A percentile compares a stretch with the other conserved stretches of the same genome.
Conservation (phyloP, 2,113 vertebrate species). For the Probosciger aterrimus region DNA sequence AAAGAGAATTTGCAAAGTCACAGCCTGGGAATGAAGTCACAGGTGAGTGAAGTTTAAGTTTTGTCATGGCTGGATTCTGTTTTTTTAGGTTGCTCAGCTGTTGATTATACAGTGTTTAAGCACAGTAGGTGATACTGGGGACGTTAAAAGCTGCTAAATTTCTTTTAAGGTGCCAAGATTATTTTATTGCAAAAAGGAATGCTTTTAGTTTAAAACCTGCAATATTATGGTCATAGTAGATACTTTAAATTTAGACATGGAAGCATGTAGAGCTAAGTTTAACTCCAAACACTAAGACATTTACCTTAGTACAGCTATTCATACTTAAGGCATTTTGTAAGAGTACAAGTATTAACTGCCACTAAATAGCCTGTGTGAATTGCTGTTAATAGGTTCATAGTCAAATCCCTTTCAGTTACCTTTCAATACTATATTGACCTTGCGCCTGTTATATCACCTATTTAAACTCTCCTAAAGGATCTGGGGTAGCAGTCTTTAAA, state of each 20-base stretch:
- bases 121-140: neutral
- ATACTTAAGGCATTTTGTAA: neutral
- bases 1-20: slow-evolving; percentile 31
- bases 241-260: neutral
- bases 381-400: neutral
- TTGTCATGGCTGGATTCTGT: neutral
- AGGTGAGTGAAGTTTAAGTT: neutral
- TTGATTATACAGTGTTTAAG: neutral
- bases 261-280: neutral
- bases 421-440: neutral
- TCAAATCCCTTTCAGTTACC: neutral
- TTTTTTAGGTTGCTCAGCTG: neutral
- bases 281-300: neutral
- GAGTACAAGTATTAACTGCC: neutral
- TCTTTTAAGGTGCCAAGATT: neutral
- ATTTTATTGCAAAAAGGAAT: neutral
- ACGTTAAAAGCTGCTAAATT: neutral
- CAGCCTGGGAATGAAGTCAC: neutral
- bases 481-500: neutral
- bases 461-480: neutral
- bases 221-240: neutral
- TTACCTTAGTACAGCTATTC: neutral
- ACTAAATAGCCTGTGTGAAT: neutral
- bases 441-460: neutral
- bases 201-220: neutral